Base-by-base conservation (phyloP, 2,888 invertebrate species). In the Nasonia oneida region DNA sequence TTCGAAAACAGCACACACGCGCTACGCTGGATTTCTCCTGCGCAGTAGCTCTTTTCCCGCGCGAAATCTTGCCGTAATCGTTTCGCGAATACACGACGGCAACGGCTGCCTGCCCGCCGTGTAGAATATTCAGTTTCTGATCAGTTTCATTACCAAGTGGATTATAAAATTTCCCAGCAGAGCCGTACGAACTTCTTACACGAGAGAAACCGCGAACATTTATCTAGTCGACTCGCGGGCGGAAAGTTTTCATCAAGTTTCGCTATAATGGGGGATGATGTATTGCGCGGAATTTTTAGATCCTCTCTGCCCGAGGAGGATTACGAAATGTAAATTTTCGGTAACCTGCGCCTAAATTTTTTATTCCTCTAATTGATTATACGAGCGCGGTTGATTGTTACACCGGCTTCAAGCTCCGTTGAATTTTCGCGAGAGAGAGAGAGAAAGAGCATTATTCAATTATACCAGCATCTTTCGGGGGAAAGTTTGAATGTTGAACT, bases 211-310 rank as follows among this genome's bases (percentile, higher is more conserved):
- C 50, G 8, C 18, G 57, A 4, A 14, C 47, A 47, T 70, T 64
- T 75, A 75, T 78, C 61, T 15, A 29, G 37, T 47, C 64, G 57
- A n/a, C 37, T 73, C n/a, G 12, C 18, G 50, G 23, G 12, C 18
- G 50, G 23, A 42, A 79, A 83, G 78, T 83, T 83, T 73, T 73
- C 73, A 61, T 47, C 61, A 33, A 83, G 42, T 71, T 83, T 83
- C 47, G 1, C 8, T 18, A n/a, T 39, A 23, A 42, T 39, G 37
- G 33, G 47, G 33, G n/a, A 79, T 81, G 33, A 64, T 76, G 50
- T 64, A 82, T 82, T 8, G 47, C 42, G 39, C 29, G 50, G 33
- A 82, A 82, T 47, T 82, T 76, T 64, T 37, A 33, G 64, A 18
- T 8, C 33, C 8, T 8, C 29, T 29, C 29, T 29, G 29, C 29